These are phyloP conservation scores for Anaspis maculata DNA, from an alignment of 2,888 invertebrate genomes.

Conservation along the genomic window DNA sequence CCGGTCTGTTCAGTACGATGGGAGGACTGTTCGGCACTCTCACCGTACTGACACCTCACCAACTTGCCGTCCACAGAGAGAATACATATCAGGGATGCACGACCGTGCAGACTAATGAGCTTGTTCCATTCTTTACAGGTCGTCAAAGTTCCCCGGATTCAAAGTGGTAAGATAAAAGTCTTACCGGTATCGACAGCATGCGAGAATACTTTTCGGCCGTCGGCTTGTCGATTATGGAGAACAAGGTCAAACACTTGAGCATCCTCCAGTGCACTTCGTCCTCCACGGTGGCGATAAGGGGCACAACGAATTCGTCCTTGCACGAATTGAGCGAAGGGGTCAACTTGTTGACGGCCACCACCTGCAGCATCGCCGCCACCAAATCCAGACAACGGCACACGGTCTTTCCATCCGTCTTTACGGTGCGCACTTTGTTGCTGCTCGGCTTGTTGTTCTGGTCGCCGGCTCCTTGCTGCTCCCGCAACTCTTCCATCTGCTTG, in stretches of 20 bases:
- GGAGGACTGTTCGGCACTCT: no score
- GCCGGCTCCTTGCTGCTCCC: no score
- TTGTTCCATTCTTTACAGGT: no score
- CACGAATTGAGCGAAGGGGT: background rate
- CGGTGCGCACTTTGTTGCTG: background rate
- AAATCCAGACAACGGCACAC: background rate
- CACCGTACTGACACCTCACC: no score
- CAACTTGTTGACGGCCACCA: background rate
- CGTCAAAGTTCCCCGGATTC: no score
- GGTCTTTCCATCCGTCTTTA: background rate
- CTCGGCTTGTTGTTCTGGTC: no score
- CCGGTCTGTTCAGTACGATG: no score
- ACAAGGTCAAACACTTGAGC: conserved; percentile 21
- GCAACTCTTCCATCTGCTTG: background rate
- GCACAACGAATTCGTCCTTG: background rate
- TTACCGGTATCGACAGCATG: conserved; percentile 24
- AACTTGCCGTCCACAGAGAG: no score
- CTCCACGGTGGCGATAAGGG: background rate
- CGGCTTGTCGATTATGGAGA: conserved; percentile 20
- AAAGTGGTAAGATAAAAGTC: no score
- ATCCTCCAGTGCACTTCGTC: conserved; percentile 15
- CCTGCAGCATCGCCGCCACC: background rate
- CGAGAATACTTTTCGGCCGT: conserved; percentile 20
- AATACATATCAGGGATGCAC: no score
- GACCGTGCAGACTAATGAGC: no score